These are phyloP conservation scores for Mystacides longicornis DNA, from an alignment of 2,888 invertebrate genomes.

Conservation along the genomic window DNA sequence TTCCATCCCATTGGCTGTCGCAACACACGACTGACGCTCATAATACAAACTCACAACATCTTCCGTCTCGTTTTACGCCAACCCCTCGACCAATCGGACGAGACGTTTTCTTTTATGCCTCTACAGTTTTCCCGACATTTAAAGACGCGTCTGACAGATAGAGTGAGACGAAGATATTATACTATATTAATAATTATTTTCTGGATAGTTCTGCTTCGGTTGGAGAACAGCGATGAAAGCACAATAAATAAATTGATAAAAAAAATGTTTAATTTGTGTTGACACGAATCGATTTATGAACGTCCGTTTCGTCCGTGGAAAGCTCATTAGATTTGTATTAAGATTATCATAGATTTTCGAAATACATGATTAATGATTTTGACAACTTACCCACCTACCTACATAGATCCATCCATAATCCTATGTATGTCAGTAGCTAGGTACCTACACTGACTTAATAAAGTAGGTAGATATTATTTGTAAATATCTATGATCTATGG, in stretches of 20 bases:
- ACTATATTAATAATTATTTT: conserved; percentile 16
- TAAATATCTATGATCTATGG: not conserved
- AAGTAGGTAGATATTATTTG: not conserved
- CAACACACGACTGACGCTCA: conserved; percentile 22
- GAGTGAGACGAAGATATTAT: conserved; percentile 8
- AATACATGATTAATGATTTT: conserved; percentile 13
- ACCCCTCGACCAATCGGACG: conserved; percentile 17
- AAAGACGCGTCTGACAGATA: conserved; percentile 5
- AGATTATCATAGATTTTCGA: not conserved
- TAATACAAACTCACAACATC: conserved; percentile 8
- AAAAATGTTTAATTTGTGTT: conserved; percentile 16
- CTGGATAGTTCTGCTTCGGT: conserved; percentile 16
- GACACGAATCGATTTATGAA: conserved; percentile 21
- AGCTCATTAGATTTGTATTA: conserved; percentile 10
- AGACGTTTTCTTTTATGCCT: conserved; percentile 5
- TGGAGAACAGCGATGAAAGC: conserved; percentile 16
- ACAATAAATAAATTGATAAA: conserved; percentile 4
- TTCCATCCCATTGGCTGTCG: conserved; percentile 25
- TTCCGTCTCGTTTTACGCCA: conserved; percentile 15
- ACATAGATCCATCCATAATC: not conserved
- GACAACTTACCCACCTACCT: not conserved
- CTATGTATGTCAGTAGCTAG: not conserved
- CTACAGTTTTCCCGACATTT: conserved; percentile 11
- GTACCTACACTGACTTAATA: not conserved
- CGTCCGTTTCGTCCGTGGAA: not conserved